A percentile compares a stretch with the other conserved stretches of the same genome.
These are phyloP conservation scores for Platichthys stellatus DNA, from an alignment of 2,113 vertebrate genomes.

Conservation along the genomic window DNA sequence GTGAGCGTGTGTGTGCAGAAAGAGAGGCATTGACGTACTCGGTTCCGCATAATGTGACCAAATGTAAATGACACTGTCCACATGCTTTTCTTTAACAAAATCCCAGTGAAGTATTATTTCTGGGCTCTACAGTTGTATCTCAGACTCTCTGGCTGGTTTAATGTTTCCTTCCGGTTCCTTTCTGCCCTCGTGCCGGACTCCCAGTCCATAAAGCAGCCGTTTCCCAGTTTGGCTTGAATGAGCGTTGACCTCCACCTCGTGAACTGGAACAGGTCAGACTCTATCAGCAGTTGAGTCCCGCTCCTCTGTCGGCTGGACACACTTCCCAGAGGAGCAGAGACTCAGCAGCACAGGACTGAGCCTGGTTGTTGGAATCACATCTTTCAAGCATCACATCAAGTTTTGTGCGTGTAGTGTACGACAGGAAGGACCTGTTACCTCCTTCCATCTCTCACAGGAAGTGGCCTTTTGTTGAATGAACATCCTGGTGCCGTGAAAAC, in stretches of 20 bases:
- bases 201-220: not conserved
- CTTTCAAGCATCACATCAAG: not conserved
- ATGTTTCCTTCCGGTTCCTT: not conserved
- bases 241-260: not conserved
- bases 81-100: not conserved
- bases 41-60: not conserved
- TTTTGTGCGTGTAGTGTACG: not conserved
- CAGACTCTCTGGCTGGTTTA: too few relatives aligned
- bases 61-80: not conserved
- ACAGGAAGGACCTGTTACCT: not conserved
- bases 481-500: constrained; percentile 69
- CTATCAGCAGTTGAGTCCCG: not conserved
- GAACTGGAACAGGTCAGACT: not conserved
- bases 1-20: constrained; percentile 7
- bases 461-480: constrained; percentile 66
- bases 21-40: not conserved
- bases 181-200: not conserved
- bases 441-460: constrained; percentile 41
- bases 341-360: not conserved
- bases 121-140: too few relatives aligned
- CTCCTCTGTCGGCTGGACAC: not conserved
- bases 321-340: not conserved
- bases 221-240: not conserved
- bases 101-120: too few relatives aligned
- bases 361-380: not conserved